Conservation (phyloP, 2,797 vertebrate genomes). For the Pangasius krempfi region DNA sequence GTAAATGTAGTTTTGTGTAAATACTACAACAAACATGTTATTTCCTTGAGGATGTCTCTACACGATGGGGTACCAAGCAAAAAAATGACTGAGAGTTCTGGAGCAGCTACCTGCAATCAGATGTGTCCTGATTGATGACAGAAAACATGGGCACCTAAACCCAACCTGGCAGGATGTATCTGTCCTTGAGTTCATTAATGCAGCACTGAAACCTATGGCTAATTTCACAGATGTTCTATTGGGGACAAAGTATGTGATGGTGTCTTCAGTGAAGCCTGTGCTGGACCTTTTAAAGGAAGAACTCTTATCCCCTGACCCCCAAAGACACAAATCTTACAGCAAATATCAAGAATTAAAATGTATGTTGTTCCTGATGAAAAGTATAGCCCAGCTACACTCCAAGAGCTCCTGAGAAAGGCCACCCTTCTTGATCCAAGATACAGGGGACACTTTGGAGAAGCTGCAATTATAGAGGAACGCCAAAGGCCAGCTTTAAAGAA, state of each 20-base stretch:
- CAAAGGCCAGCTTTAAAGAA: constrained; percentile 19
- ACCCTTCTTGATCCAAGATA: constrained; percentile 30
- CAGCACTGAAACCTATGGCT: not conserved
- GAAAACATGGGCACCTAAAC: constrained; percentile 7
- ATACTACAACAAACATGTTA: no score
- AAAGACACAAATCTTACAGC: not conserved
- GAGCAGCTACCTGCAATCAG: constrained; percentile 3
- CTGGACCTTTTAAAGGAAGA: not conserved
- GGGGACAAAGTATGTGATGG: no score
- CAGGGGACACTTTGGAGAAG: constrained; percentile 3
- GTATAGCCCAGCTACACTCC: constrained; percentile 21
- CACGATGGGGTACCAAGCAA: not conserved
- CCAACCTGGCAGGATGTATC: constrained; percentile 6
- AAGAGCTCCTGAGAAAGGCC: constrained; percentile 44
- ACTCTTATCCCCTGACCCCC: not conserved
- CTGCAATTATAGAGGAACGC: constrained; percentile 25
- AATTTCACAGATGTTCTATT: constrained; percentile 3
- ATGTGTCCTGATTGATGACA: constrained; percentile 3
- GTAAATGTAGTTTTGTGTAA: not conserved
- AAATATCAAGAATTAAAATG: constrained; percentile 14
- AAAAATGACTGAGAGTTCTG: not conserved
- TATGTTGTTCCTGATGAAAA: constrained; percentile 28
- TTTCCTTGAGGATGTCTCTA: not conserved
- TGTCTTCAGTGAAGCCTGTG: not conserved
- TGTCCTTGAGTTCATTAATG: not conserved